These are phyloP conservation scores for Sander vitreus DNA, from an alignment of 2,113 vertebrate genomes.

Conservation along the genomic window DNA sequence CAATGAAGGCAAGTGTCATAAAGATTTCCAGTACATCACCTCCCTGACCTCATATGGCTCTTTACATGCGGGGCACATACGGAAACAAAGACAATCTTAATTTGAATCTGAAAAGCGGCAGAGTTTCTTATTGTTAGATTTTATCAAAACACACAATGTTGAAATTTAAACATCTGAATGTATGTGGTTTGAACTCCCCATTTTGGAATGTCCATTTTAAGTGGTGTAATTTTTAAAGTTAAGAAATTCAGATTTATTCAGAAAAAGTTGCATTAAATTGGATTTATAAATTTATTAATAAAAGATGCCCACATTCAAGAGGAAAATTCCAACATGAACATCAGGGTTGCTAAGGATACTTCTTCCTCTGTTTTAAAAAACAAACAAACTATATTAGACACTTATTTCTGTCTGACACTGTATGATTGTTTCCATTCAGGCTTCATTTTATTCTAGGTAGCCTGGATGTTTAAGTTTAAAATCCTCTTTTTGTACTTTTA, in stretches of 20 bases:
- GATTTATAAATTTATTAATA: not conserved
- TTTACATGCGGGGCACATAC: not conserved
- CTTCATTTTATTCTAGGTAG: not conserved
- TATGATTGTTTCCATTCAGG: not conserved
- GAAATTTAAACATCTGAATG: not conserved
- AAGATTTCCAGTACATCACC: not conserved
- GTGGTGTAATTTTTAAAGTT: not conserved
- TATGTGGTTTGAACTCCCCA: not conserved
- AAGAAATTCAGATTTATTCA: not conserved
- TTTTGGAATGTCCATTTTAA: not conserved
- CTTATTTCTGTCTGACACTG: not conserved
- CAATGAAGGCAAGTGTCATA: slow-evolving; percentile 79
- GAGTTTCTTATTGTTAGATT: not conserved
- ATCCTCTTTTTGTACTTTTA: not conserved
- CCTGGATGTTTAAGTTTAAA: not conserved
- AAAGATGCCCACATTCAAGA: too few relatives aligned
- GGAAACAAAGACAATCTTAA: not conserved
- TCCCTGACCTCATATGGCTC: not conserved
- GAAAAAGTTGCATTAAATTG: not conserved
- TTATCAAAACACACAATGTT: not conserved
- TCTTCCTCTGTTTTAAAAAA: not conserved
- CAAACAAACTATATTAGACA: not conserved
- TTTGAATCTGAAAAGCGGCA: not conserved
- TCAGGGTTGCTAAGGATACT: not conserved
- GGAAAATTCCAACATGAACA: not conserved